A percentile compares a stretch with the other conserved stretches of the same genome.
Evolutionary conservation across 2,888 invertebrate species (phyloP).

Genomic region (Gastracanthus pulcherrimus): DNA sequence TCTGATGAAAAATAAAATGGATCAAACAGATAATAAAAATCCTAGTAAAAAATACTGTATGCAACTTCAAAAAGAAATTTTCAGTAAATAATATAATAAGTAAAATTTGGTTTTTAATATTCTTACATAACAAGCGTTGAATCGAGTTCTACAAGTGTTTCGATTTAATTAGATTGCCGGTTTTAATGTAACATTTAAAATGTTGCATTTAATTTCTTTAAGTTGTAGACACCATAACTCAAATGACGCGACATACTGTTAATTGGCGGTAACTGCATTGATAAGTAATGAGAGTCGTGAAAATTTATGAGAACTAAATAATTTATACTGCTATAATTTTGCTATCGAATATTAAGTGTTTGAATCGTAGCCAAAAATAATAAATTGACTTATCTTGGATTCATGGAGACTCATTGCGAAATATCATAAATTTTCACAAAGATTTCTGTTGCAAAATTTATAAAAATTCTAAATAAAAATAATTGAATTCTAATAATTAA

Average conservation of each 20-base stretch:
- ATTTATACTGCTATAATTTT: conserved; percentile 42
- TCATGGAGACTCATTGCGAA: neutral
- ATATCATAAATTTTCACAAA: neutral
- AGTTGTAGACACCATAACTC: neutral
- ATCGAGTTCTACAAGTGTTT: too few relatives aligned
- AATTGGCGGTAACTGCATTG: conserved; percentile 17
- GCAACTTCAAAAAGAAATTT: too few relatives aligned
- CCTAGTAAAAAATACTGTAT: too few relatives aligned
- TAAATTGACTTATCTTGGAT: conserved; percentile 32
- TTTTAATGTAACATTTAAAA: too few relatives aligned
- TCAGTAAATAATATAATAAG: too few relatives aligned
- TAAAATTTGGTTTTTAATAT: too few relatives aligned
- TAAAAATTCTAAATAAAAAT: neutral
- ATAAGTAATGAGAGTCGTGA: conserved; percentile 5
- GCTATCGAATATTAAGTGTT: conserved; percentile 25
- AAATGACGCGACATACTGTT: conserved; percentile 13
- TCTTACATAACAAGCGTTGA: too few relatives aligned
- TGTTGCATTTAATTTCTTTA: neutral
- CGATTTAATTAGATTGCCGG: too few relatives aligned
- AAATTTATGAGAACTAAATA: conserved; percentile 2
- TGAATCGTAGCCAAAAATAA: conserved; percentile 41
- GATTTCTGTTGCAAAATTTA: neutral
- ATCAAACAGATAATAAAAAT: too few relatives aligned
- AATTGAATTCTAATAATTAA: neutral
- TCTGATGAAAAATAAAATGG: neutral